Evolutionary conservation across 2,888 invertebrate genomes (phyloP).

Genomic region (Thera obeliscata): DNA sequence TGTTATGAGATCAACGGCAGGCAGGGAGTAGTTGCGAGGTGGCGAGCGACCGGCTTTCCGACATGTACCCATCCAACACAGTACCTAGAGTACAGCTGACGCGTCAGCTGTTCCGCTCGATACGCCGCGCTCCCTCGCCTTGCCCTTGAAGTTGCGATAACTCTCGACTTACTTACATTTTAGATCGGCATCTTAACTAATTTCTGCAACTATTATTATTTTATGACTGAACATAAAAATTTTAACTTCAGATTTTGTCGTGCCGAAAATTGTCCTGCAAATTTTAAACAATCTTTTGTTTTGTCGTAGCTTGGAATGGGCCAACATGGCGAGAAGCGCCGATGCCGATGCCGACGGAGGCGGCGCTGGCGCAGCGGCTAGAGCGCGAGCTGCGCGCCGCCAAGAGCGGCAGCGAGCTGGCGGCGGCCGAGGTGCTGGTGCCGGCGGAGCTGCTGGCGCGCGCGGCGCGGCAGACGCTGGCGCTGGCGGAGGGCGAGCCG

Average conservation of each 20-base stretch:
- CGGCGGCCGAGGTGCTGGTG: constrained; percentile 93
- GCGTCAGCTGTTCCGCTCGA: constrained; percentile 69
- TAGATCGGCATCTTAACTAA: neutral
- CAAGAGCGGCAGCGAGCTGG: constrained; percentile 90
- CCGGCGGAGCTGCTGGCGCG: constrained; percentile 92
- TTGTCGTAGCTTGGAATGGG: constrained; percentile 77
- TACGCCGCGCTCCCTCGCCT: constrained; percentile 60
- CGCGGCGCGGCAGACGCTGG: constrained; percentile 91
- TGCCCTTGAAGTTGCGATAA: constrained; percentile 51
- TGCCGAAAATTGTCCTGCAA: constrained; percentile 2
- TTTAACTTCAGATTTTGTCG: too few relatives aligned
- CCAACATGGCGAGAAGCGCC: constrained; percentile 78
- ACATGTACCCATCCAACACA: constrained; percentile 42
- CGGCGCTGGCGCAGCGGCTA: constrained; percentile 89
- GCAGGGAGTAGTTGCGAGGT: constrained; percentile 8
- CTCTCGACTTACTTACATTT: constrained; percentile 29
- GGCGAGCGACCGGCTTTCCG: constrained; percentile 27
- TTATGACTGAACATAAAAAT: too few relatives aligned
- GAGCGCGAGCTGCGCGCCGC: constrained; percentile 92
- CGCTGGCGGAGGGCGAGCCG: constrained; percentile 94
- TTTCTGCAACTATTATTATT: neutral
- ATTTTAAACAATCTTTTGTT: constrained; percentile 52
- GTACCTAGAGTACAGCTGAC: constrained; percentile 75
- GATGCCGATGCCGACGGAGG: constrained; percentile 84
- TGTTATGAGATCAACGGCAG: neutral